Evolutionary conservation across 1,140 invertebrate genomes (phyloP).

Genomic region (Drosophila mauritiana): DNA sequence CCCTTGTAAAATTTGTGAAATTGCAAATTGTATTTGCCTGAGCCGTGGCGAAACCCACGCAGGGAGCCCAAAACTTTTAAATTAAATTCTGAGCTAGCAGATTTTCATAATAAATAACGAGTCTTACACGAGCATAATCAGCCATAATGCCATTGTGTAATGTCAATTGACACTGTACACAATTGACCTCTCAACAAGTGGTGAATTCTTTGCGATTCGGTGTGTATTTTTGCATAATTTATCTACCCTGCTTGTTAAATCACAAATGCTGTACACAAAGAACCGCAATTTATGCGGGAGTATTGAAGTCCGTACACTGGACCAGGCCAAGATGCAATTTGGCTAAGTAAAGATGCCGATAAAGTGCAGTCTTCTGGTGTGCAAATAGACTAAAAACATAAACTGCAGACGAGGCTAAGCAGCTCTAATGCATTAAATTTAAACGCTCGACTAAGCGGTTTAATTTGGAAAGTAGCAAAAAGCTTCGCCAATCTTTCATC

Average conservation of each 20-base stretch:
- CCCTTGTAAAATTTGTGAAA: conserved; percentile 50
- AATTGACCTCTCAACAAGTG: conserved; percentile 64
- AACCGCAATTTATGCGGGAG: conserved; percentile 51
- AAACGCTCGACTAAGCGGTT: conserved; percentile 57
- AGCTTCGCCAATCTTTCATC: conserved; percentile 7
- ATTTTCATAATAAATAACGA: conserved; percentile 80
- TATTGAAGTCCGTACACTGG: conserved; percentile 10
- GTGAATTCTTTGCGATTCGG: conserved; percentile 10
- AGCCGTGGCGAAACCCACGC: conserved; percentile 1
- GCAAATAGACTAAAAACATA: conserved; percentile 38
- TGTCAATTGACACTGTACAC: conserved; percentile 49
- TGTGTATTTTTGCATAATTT: conserved; percentile 76
- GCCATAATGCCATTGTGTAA: conserved; percentile 71
- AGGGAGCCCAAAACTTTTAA: conserved; percentile 53
- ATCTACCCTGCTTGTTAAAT: conserved; percentile 65
- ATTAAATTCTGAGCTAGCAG: conserved; percentile 76
- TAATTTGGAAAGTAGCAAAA: conserved; percentile 43
- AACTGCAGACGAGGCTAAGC: conserved; percentile 17
- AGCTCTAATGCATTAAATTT: conserved; percentile 46
- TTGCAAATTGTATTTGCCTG: conserved; percentile 58
- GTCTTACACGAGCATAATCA: conserved; percentile 64
- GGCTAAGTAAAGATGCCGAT: conserved; percentile 64
- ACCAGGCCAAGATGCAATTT: conserved; percentile 50
- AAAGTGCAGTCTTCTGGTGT: conserved; percentile 32
- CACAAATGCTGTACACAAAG: conserved; percentile 61